phyloP scores from a whole-genome alignment of 2,113 vertebrate genomes.

The Jaculus jaculus region DNA sequence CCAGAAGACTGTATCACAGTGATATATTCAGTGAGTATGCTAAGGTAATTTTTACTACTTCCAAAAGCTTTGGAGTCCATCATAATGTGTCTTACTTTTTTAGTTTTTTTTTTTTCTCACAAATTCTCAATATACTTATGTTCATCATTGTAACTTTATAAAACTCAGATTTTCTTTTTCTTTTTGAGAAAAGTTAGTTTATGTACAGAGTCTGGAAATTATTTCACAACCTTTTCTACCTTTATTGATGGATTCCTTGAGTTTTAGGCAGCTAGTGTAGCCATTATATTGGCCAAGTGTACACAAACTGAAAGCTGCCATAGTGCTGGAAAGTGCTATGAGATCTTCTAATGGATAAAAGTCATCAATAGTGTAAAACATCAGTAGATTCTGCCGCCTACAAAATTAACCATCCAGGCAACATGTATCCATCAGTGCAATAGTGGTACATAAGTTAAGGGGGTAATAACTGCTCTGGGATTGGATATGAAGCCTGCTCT shows the following conservation, averaged over 20 bases:
- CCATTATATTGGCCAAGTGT: too few relatives aligned
- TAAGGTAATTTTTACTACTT: background rate
- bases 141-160: background rate
- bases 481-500: too few relatives aligned
- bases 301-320: too few relatives aligned
- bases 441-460: too few relatives aligned
- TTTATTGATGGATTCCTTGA: background rate
- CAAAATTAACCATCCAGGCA: too few relatives aligned
- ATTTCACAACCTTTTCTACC: background rate
- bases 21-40: background rate
- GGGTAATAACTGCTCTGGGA: too few relatives aligned
- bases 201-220: background rate
- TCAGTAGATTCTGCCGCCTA: too few relatives aligned
- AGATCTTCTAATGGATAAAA: too few relatives aligned
- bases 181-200: background rate
- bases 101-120: conserved; percentile 12
- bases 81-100: background rate
- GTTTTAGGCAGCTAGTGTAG: background rate
- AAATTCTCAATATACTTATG: background rate
- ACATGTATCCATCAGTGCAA: too few relatives aligned
- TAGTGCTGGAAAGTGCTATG: too few relatives aligned
- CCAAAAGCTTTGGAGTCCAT: background rate
- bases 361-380: too few relatives aligned
- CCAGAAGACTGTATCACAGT: background rate
- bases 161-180: background rate